Conservation (phyloP, 2,888 invertebrate species). For the Diarsia dahlii region DNA sequence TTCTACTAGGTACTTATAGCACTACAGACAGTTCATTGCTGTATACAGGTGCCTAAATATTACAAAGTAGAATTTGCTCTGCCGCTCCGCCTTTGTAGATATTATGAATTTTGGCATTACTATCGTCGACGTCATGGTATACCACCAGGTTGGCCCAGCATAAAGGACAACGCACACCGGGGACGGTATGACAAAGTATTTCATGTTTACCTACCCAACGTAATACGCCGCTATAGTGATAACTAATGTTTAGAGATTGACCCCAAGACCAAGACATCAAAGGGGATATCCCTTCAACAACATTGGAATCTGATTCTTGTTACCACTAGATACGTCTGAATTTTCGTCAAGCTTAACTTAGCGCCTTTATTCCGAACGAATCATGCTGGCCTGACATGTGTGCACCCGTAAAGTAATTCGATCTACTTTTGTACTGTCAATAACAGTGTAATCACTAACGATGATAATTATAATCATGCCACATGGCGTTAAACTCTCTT, state of each 20-base stretch:
- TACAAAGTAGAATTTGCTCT: not conserved
- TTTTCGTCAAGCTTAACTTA: not conserved
- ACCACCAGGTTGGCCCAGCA: not conserved
- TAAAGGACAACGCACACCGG: not conserved
- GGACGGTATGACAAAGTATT: not conserved
- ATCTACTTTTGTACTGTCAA: constrained; percentile 30
- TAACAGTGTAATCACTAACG: constrained; percentile 24
- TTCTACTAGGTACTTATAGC: too few species aligned
- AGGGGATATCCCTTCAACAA: not conserved
- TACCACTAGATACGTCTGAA: not conserved
- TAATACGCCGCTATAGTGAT: not conserved
- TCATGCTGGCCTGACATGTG: not conserved
- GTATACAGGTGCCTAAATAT: not conserved
- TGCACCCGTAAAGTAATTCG: constrained; percentile 19
- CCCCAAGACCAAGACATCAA: not conserved
- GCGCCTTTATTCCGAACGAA: not conserved
- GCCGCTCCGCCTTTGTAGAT: not conserved
- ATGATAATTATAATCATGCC: constrained; percentile 37
- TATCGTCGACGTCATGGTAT: not conserved
- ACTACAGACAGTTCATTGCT: not conserved
- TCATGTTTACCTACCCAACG: not conserved
- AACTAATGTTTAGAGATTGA: not conserved
- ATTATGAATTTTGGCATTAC: not conserved
- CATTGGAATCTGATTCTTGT: not conserved
- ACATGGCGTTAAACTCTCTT: constrained; percentile 43